Percentiles rank a stretch among this genome's conserved stretches.
Conservation (phyloP, 2,797 vertebrate genomes). For the Monodelphis domestica region DNA sequence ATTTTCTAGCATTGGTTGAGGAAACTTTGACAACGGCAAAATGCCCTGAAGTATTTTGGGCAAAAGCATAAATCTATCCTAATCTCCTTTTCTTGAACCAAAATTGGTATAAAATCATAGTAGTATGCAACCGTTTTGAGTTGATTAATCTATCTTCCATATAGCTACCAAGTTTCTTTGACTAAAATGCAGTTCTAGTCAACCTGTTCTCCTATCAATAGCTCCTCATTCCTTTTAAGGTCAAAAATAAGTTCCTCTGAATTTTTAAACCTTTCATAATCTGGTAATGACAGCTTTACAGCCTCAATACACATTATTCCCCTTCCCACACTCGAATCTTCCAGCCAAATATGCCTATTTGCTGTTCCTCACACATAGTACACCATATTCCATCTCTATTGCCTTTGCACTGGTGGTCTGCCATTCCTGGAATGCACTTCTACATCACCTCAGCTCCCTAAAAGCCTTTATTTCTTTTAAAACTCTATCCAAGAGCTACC, state of each 20-base stretch:
- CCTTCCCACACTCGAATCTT: background rate
- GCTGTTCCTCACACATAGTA: background rate
- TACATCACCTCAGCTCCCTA: background rate
- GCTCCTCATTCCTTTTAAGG: background rate
- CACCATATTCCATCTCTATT: background rate
- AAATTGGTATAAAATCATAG: background rate
- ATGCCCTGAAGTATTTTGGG: constrained; percentile 36
- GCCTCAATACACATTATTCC: background rate
- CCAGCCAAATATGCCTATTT: background rate
- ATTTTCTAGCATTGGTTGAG: constrained; percentile 32
- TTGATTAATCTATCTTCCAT: background rate
- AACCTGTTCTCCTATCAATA: background rate
- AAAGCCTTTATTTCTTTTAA: background rate
- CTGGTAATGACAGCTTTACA: background rate
- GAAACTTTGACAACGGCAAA: constrained; percentile 48
- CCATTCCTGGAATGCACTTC: background rate
- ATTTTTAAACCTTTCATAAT: background rate
- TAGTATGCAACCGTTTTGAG: background rate
- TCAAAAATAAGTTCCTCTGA: background rate
- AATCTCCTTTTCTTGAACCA: background rate
- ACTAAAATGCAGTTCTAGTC: background rate
- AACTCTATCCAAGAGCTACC: background rate
- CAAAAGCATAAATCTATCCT: background rate
- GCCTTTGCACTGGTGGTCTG: background rate
- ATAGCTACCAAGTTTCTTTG: background rate